phyloP scores from a whole-genome alignment of 2,888 invertebrate genomes.

The Andrena trimmerana region DNA sequence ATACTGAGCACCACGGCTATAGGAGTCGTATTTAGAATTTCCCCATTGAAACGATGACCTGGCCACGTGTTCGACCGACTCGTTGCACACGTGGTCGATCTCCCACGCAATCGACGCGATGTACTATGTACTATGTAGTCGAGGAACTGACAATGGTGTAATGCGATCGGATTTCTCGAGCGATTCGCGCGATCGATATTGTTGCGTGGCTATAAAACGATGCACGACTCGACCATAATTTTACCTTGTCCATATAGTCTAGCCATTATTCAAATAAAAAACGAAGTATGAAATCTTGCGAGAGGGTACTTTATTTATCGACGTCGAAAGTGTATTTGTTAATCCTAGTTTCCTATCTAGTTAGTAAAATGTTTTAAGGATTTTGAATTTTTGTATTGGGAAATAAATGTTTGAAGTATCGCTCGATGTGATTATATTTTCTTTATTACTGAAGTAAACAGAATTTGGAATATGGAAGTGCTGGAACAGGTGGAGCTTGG shows the following conservation, averaged over 20 bases:
- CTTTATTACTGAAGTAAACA: too few relatives aligned
- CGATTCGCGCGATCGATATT: constrained; percentile 62
- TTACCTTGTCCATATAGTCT: neutral
- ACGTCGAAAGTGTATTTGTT: too few relatives aligned
- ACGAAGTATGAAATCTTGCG: neutral
- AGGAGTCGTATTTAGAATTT: constrained; percentile 64
- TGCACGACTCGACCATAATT: neutral
- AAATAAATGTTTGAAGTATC: too few relatives aligned
- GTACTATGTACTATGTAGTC: neutral
- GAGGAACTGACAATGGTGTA: constrained; percentile 15
- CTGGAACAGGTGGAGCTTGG: too few relatives aligned
- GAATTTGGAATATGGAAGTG: too few relatives aligned
- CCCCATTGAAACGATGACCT: constrained; percentile 66
- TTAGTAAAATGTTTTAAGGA: too few relatives aligned
- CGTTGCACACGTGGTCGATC: constrained; percentile 63
- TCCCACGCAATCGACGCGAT: constrained; percentile 54
- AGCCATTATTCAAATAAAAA: too few relatives aligned
- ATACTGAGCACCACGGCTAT: constrained; percentile 30
- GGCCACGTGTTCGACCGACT: constrained; percentile 69
- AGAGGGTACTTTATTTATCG: neutral
- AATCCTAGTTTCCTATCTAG: too few relatives aligned
- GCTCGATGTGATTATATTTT: too few relatives aligned
- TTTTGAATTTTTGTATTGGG: too few relatives aligned
- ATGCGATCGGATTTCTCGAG: constrained; percentile 47
- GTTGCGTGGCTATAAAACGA: neutral